Percentiles rank a stretch among this genome's conserved stretches.
These are phyloP conservation scores for Chironomus tentans DNA, from an alignment of 2,888 invertebrate genomes.

Conservation along the genomic window DNA sequence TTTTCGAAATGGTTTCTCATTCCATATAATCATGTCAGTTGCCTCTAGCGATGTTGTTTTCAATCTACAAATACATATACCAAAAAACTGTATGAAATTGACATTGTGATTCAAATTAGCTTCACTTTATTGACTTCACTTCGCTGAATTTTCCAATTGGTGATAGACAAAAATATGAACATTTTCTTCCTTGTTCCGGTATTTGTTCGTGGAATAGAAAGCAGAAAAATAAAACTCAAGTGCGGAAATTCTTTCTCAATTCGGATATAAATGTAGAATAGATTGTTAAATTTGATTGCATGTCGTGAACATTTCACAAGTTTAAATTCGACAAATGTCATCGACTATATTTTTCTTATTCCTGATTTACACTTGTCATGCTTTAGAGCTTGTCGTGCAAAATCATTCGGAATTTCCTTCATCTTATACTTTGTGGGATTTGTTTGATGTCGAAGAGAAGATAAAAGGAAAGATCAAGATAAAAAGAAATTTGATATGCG, in stretches of 20 bases:
- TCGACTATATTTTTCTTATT: background rate
- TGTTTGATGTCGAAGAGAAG: no score
- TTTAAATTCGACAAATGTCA: background rate
- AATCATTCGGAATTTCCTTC: no score
- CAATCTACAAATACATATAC: no score
- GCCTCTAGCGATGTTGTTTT: no score
- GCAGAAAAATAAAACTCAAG: no score
- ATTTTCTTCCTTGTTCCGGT: background rate
- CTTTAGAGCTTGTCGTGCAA: no score
- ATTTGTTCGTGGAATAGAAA: background rate
- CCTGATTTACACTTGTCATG: background rate
- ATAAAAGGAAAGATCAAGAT: no score
- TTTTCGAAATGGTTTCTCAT: no score
- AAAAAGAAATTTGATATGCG: no score
- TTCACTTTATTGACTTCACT: background rate
- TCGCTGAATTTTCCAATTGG: background rate
- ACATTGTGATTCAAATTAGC: conserved; percentile 1
- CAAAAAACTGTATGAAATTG: background rate
- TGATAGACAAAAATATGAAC: background rate
- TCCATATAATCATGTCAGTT: no score
- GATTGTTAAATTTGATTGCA: conserved; percentile 11
- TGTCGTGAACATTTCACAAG: conserved; percentile 1
- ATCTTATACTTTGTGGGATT: no score
- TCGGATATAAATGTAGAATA: background rate
- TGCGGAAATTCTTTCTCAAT: background rate